These are phyloP conservation scores for Venustoraphidia nigricollis DNA, from an alignment of 2,888 invertebrate genomes.

Conservation along the genomic window DNA sequence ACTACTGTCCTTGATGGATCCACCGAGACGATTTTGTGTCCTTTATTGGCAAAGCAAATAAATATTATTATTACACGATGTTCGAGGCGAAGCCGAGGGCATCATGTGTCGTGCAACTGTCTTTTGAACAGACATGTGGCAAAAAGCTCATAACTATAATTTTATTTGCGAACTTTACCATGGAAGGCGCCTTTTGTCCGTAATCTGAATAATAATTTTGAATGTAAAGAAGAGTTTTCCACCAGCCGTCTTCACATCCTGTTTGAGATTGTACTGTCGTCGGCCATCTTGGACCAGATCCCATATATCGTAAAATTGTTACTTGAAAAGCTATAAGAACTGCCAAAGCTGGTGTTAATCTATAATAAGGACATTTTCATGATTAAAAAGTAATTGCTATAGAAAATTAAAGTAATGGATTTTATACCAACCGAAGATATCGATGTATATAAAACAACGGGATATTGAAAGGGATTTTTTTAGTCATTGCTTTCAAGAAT, in stretches of 20 bases:
- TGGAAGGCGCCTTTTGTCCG: too few relatives aligned
- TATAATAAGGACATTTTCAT: constrained; percentile 7
- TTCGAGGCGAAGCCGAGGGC: too few relatives aligned
- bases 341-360: constrained; percentile 30
- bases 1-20: too few relatives aligned
- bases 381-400: neutral
- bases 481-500: constrained; percentile 21
- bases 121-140: too few relatives aligned
- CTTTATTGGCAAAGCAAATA: too few relatives aligned
- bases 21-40: too few relatives aligned
- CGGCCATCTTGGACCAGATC: constrained; percentile 34
- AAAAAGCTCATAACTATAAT: too few relatives aligned
- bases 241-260: constrained; percentile 25
- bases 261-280: constrained; percentile 8
- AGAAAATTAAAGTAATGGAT: neutral
- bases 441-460: constrained; percentile 26
- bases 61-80: too few relatives aligned
- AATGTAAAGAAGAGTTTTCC: constrained; percentile 26
- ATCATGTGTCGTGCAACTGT: too few relatives aligned
- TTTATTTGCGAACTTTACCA: too few relatives aligned
- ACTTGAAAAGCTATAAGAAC: constrained; percentile 28
- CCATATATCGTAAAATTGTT: constrained; percentile 28
- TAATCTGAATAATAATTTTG: constrained; percentile 22
- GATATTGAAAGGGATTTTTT: constrained; percentile 20
- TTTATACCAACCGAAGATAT: constrained; percentile 23